Conservation (phyloP, 2,888 invertebrate genomes). For the Liodrosophila aerea region DNA sequence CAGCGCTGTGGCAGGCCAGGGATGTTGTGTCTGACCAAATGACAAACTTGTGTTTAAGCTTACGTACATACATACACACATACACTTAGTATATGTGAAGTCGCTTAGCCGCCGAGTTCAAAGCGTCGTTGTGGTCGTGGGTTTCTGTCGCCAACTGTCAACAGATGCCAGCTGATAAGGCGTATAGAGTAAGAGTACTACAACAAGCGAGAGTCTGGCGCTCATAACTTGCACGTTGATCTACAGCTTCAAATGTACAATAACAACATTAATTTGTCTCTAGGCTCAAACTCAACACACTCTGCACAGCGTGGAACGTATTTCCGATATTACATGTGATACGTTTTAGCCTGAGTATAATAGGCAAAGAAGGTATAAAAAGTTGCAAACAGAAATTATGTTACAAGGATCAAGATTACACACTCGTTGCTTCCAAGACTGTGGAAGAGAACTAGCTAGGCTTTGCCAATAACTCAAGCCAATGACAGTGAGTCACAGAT, state of each 20-base stretch:
- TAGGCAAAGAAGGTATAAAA: neutral
- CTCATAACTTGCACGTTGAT: constrained; percentile 61
- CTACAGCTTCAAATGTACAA: constrained; percentile 44
- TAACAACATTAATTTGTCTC: constrained; percentile 8
- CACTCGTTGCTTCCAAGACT: too few relatives aligned
- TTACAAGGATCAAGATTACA: too few relatives aligned
- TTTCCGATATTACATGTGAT: too few relatives aligned
- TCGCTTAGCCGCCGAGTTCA: constrained; percentile 59
- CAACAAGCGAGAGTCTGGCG: neutral
- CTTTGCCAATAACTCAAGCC: neutral
- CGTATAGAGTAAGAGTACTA: too few relatives aligned
- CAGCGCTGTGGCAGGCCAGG: constrained; percentile 1
- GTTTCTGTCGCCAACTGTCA: constrained; percentile 53
- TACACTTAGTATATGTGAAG: neutral
- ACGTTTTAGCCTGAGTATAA: neutral
- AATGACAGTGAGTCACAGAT: neutral
- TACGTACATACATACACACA: constrained; percentile 23
- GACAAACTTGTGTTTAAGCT: too few relatives aligned
- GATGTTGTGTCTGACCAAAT: constrained; percentile 20
- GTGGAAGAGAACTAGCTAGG: too few relatives aligned
- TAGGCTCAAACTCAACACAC: neutral
- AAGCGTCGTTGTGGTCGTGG: constrained; percentile 56
- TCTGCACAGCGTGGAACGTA: too few relatives aligned
- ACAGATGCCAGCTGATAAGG: constrained; percentile 62
- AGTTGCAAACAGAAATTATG: too few relatives aligned